These are phyloP conservation scores for Diadegma fenestrale DNA, from an alignment of 2,888 invertebrate species.

Conservation along the genomic window DNA sequence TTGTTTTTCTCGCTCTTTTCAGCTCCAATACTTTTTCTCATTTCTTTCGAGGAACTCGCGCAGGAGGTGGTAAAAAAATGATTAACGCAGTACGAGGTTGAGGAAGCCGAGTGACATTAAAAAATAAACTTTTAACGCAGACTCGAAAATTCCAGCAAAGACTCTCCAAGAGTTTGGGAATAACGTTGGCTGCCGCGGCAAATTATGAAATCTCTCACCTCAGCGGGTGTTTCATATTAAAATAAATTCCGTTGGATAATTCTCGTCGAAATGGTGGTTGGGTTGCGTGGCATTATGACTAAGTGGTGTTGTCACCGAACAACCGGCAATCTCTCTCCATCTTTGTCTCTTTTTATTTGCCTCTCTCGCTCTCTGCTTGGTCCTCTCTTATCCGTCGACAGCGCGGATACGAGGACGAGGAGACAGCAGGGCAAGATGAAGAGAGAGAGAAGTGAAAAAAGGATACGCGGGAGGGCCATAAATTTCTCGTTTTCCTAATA, in stretches of 20 bases:
- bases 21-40: background rate
- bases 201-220: slow-evolving; percentile 55
- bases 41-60: background rate
- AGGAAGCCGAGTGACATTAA: background rate
- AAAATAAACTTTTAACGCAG: slow-evolving; percentile 1
- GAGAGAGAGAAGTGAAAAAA: slow-evolving; percentile 25
- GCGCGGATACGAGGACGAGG: background rate
- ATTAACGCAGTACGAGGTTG: background rate
- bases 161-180: background rate
- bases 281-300: slow-evolving; percentile 75
- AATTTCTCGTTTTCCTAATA: slow-evolving; percentile 69
- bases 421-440: background rate
- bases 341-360: slow-evolving; percentile 35
- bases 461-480: slow-evolving; percentile 63
- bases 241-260: slow-evolving; percentile 72
- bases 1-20: slow-evolving; percentile 10
- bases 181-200: background rate
- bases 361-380: slow-evolving; percentile 1
- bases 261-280: slow-evolving; percentile 56
- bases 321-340: slow-evolving; percentile 68
- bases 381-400: background rate
- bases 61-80: background rate
- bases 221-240: slow-evolving; percentile 76
- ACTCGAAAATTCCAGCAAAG: background rate
- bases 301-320: slow-evolving; percentile 77